Percentiles rank a stretch among this genome's conserved stretches.
These are phyloP conservation scores for Hippocampus barbouri DNA, from an alignment of 2,113 vertebrate genomes.

Conservation along the genomic window DNA sequence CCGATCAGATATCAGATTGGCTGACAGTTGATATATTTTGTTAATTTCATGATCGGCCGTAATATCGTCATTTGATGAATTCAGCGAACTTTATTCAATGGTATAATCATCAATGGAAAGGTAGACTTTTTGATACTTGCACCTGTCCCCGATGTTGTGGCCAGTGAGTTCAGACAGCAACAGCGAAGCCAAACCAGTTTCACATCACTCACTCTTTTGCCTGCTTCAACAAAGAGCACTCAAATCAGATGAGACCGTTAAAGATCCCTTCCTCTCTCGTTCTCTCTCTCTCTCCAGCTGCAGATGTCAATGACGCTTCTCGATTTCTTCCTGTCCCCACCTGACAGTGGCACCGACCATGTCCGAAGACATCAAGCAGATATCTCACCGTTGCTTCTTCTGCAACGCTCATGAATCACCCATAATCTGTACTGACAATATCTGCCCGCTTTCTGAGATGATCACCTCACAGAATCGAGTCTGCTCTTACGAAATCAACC, in stretches of 20 bases:
- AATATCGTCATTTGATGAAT: too few relatives aligned
- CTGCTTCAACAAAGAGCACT: constrained; percentile 58
- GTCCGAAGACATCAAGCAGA: background rate
- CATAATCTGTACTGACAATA: background rate
- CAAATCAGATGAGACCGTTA: constrained; percentile 47
- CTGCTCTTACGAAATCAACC: too few relatives aligned
- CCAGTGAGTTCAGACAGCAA: background rate
- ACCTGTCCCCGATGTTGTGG: background rate
- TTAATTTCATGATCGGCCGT: too few relatives aligned
- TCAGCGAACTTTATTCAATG: too few relatives aligned
- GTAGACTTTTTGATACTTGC: background rate
- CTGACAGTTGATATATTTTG: too few relatives aligned
- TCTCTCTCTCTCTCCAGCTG: constrained; percentile 35
- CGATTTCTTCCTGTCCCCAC: background rate
- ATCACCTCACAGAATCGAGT: too few relatives aligned
- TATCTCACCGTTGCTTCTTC: background rate
- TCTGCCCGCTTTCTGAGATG: too few relatives aligned
- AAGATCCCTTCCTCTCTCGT: constrained; percentile 43
- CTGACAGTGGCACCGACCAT: background rate
- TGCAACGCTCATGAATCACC: background rate
- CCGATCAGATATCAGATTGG: too few relatives aligned
- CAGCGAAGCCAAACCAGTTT: constrained; percentile 6
- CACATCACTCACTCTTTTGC: constrained; percentile 60
- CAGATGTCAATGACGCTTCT: constrained; percentile 43
- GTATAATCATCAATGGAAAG: background rate